A percentile compares a stretch with the other conserved stretches of the same genome.
phyloP scores from a whole-genome alignment of 2,888 invertebrate genomes.

The Apamea anceps region DNA sequence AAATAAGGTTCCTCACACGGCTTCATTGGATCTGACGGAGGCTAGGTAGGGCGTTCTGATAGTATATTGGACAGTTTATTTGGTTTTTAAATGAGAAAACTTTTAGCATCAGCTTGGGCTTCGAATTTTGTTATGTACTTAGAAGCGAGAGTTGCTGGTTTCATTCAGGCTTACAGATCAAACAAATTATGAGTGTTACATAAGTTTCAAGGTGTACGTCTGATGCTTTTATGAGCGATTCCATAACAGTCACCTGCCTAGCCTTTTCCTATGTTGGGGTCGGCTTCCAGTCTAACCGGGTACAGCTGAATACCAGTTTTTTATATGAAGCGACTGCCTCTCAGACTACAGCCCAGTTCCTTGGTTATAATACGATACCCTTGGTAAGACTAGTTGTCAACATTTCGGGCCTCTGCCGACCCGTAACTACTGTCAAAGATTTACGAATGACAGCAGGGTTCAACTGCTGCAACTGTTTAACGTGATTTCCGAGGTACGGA shows the following conservation, averaged over 20 bases:
- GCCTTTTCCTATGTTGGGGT: not conserved
- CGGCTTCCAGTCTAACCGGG: not conserved
- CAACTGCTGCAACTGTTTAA: no score
- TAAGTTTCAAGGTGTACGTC: no score
- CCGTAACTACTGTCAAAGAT: not conserved
- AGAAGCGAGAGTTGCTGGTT: not conserved
- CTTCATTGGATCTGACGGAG: not conserved
- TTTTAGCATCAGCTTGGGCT: not conserved
- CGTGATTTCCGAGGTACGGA: not conserved
- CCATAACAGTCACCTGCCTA: not conserved
- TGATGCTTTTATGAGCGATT: not conserved
- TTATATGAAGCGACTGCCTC: not conserved
- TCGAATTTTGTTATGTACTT: not conserved
- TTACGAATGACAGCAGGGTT: no score
- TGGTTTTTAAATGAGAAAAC: slow-evolving; percentile 4
- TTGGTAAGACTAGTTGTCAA: not conserved
- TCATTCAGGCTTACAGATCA: not conserved
- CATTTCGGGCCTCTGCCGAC: not conserved
- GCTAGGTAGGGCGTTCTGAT: not conserved
- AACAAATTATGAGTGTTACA: no score
- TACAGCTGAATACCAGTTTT: not conserved
- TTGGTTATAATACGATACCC: not conserved
- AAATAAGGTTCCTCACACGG: slow-evolving; percentile 19
- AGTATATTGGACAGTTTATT: not conserved
- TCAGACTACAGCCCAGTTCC: not conserved